These are phyloP conservation scores for Macropis europaea DNA, from an alignment of 2,888 invertebrate genomes.

Conservation along the genomic window DNA sequence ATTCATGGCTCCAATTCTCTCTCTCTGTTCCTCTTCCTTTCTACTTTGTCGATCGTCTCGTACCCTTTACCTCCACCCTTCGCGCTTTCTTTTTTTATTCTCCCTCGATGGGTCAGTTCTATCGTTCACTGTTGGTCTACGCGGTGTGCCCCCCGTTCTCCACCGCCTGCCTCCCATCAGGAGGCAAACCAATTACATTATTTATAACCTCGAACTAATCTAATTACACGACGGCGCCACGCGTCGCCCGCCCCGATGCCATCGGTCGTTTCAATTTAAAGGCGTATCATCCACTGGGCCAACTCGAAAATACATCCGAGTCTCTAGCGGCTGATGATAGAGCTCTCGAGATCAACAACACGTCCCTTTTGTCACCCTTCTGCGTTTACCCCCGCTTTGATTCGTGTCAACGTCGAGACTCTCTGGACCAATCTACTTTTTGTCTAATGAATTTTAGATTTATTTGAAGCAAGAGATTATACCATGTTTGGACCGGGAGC, in stretches of 20 bases:
- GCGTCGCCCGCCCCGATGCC: slow-evolving; percentile 59
- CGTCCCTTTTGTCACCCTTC: not conserved
- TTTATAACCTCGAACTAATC: slow-evolving; percentile 67
- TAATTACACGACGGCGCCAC: slow-evolving; percentile 62
- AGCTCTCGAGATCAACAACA: not conserved
- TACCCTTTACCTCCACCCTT: not conserved
- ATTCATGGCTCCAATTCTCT: too few species aligned
- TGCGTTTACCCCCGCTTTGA: too few species aligned
- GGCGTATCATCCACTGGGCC: slow-evolving; percentile 22
- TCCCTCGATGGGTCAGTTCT: too few species aligned
- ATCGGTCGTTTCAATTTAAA: slow-evolving; percentile 60
- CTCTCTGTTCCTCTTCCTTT: too few species aligned
- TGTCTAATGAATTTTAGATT: too few species aligned
- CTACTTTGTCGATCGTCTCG: too few species aligned
- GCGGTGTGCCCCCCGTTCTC: slow-evolving; percentile 16
- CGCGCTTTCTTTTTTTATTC: not conserved
- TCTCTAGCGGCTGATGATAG: not conserved
- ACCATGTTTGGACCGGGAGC: too few species aligned
- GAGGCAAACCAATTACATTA: slow-evolving; percentile 69
- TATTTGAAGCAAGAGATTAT: too few species aligned
- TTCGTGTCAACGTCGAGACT: too few species aligned
- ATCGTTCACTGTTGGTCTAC: too few species aligned
- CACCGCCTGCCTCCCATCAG: slow-evolving; percentile 41
- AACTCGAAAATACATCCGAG: slow-evolving; percentile 29
- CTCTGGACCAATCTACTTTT: too few species aligned